A percentile compares a stretch with the other conserved stretches of the same genome.
phyloP scores from a whole-genome alignment of 2,113 vertebrate species.

The Lophotis ruficrista region DNA sequence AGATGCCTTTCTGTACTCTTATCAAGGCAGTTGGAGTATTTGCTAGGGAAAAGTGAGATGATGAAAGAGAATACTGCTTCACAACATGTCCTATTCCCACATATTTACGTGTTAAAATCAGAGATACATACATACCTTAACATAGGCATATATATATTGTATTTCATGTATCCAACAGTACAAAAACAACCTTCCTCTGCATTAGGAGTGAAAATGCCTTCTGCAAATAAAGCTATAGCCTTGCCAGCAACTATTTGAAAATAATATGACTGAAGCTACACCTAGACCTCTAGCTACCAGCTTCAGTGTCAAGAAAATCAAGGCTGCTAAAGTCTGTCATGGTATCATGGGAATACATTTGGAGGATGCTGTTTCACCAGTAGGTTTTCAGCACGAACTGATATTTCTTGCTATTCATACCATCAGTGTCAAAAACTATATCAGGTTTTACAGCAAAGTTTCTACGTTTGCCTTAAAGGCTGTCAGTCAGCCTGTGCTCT shows the following conservation, averaged over 20 bases:
- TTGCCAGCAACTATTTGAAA: background rate
- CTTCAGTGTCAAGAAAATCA: conserved; percentile 9
- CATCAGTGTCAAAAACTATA: conserved; percentile 34
- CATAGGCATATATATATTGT: background rate
- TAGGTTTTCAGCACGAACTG: conserved; percentile 36
- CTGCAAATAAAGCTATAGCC: background rate
- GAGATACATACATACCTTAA: background rate
- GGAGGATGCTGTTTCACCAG: conserved; percentile 10
- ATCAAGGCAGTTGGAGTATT: background rate
- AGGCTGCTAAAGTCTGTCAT: background rate
- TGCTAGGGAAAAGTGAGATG: background rate
- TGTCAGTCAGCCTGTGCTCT: conserved; percentile 6
- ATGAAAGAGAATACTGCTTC: background rate
- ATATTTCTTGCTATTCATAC: conserved; percentile 39
- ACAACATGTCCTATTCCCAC: background rate
- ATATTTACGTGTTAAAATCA: background rate
- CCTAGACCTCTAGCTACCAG: background rate
- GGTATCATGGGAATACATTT: conserved; percentile 4
- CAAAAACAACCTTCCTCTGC: background rate
- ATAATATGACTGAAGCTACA: background rate
- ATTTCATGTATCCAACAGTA: background rate
- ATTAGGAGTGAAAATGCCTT: background rate
- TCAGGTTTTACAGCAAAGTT: conserved; percentile 8
- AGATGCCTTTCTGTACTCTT: background rate
- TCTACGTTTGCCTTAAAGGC: conserved; percentile 31